Base-by-base conservation (phyloP, 2,113 vertebrate species). In the Phoenicopterus ruber region DNA sequence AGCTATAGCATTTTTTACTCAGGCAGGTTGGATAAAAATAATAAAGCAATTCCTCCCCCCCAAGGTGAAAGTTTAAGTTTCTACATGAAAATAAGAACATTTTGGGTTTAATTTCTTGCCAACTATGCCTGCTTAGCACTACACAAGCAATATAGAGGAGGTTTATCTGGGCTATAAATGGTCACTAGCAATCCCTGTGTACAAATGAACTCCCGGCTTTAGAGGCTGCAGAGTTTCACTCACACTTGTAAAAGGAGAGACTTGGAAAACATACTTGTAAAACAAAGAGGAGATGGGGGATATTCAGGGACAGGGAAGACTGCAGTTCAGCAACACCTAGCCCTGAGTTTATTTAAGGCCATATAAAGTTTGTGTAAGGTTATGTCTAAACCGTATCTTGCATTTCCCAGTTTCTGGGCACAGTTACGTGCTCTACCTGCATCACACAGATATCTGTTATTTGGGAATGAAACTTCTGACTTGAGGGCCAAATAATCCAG, bases 121-220 rank as follows among this genome's bases (percentile, higher is more conserved):
- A 79, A 2, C 55, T 54, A 12, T 17, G 14, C 20, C 40, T 47
- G 19, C 47, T 54, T 29, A 87, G 47, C 0, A 1, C 18, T 46
- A 66, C n/a, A n/a, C 17, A 46, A 65, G 59, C 10, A 61, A 19
- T 20, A 72, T 0, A 54, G 7, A 63, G 50, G 12, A 62, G 31
- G 34, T 46, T 72, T 62, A 7, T 46, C 49, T 66, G 38, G 36
- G 52, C 49, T 42, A 28, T 10, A 92, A 88, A 40, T 10, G 3
- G 58, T 29, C 18, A 9, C 31, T 5, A 29, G 46, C 18, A 92
- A 80, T 74, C 36, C 16, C 9, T 1, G 0, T 0, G 18, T 17
- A 69, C 40, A 86, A 44, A 71, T 7, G 38, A 74, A 25, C 13
- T 18, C n/a, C 10, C 0, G 0, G 18, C 19, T 6, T 21, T 21